Base-by-base conservation (phyloP, 2,797 vertebrate genomes). In the Euphonia xanthogaster region DNA sequence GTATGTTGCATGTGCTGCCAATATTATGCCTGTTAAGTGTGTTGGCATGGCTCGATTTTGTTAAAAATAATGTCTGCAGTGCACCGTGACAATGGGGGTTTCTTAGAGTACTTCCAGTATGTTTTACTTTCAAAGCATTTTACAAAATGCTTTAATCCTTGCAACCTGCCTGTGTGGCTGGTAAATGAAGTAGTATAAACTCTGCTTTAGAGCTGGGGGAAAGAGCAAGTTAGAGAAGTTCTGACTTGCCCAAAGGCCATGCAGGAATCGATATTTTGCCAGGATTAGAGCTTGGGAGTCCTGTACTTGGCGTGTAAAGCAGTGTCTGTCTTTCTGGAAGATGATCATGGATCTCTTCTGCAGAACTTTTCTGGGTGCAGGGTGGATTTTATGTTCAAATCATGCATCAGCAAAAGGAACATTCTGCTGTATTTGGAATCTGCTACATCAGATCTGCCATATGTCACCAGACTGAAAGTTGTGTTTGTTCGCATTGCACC, bases 351-450 rank as follows among this genome's bases (percentile, higher is more conserved):
- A 76, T 94, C 66, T 75, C 72, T 92, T 53, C 55, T 79, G 63
- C 71, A 55, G 71, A 91, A 15, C 44, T 77, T 68, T 72, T 85
- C 70, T 90, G 88, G 62, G 63, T 90, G 83, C 84, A 77, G 76
- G 83, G 44, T 95, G 65, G 77, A 73, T 96, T 94, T 94, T 83
- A 7, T 91, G 75, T 91, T 93, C 92, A 81, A 88, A 57, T 88
- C 61, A 44, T 89, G 74, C 75, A 95, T 96, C 93, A 88, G 95
- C 96, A 94, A 96, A 96, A 96, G 94, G 95, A 96, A 95, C 93
- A 90, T 96, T 96, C 94, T 96, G 89, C 95, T 96, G 90, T 93
- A 93, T 93, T 93, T 94, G 94, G 93, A 96, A 93, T 94, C 87
- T 96, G 93, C 95, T 94, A 37, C 89, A 93, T 96, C 94, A 88